Evolutionary conservation across 2,797 vertebrate species (phyloP).

Genomic region (Anniella stebbinsi): DNA sequence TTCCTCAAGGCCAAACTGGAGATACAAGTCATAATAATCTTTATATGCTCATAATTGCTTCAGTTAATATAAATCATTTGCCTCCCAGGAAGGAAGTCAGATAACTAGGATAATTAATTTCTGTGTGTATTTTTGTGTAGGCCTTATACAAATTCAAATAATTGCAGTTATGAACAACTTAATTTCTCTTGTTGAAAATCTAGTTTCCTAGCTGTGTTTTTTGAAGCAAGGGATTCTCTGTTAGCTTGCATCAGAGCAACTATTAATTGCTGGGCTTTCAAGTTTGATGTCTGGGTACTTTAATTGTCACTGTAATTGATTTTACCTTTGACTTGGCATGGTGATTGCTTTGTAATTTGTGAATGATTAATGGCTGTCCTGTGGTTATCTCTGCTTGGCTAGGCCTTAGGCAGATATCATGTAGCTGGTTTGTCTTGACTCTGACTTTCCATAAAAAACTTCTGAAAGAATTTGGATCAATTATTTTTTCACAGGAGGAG

Average conservation of each 20-base stretch:
- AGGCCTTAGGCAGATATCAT: slow-evolving; percentile 41
- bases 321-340: slow-evolving; percentile 74
- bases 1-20: slow-evolving; percentile 34
- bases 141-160: slow-evolving; percentile 43
- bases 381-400: slow-evolving; percentile 59
- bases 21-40: slow-evolving; percentile 28
- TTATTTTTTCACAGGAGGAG: slow-evolving; percentile 33
- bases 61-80: slow-evolving; percentile 38
- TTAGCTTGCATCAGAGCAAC: slow-evolving; percentile 36
- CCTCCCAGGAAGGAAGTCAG: slow-evolving; percentile 33
- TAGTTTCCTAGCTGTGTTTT: slow-evolving; percentile 38
- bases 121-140: slow-evolving; percentile 13
- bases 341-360: slow-evolving; percentile 70
- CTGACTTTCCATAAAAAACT: slow-evolving; percentile 58
- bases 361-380: slow-evolving; percentile 73
- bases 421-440: slow-evolving; percentile 57
- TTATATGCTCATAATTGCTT: slow-evolving; percentile 12
- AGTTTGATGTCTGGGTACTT: slow-evolving; percentile 60
- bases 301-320: slow-evolving; percentile 77
- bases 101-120: slow-evolving; percentile 51
- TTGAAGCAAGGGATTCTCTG: slow-evolving; percentile 38
- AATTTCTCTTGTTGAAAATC: slow-evolving; percentile 48
- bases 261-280: slow-evolving; percentile 59
- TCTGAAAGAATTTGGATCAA: slow-evolving; percentile 52
- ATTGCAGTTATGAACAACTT: slow-evolving; percentile 4